phyloP scores from a whole-genome alignment of 2,113 vertebrate species.

The Ceyx margarethae region DNA sequence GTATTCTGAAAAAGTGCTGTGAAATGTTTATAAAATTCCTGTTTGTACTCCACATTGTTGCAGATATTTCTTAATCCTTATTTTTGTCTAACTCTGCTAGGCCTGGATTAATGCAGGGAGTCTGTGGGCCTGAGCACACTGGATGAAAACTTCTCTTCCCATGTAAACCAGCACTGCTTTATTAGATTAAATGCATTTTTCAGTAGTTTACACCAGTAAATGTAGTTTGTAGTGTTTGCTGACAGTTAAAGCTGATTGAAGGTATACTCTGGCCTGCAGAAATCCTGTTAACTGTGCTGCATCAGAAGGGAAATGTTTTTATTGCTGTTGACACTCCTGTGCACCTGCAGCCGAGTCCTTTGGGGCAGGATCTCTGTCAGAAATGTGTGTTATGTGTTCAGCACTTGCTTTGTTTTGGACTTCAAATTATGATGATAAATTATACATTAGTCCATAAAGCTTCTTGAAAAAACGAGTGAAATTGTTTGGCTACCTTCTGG shows the following conservation, averaged over 20 bases:
- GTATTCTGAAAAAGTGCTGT: background rate
- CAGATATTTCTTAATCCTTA: background rate
- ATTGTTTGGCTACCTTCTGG: background rate
- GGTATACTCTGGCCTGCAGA: background rate
- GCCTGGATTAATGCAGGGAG: background rate
- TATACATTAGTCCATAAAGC: background rate
- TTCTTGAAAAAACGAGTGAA: background rate
- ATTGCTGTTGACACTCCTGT: background rate
- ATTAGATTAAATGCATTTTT: background rate
- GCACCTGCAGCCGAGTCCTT: background rate
- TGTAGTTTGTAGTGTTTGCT: background rate
- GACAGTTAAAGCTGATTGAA: background rate
- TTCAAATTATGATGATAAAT: background rate
- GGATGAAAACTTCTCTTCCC: background rate
- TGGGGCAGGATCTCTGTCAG: background rate
- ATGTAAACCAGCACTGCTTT: background rate
- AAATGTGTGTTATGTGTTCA: background rate
- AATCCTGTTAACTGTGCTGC: background rate
- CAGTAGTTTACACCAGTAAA: background rate
- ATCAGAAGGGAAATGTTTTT: background rate
- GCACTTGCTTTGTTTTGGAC: background rate
- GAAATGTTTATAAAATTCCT: background rate
- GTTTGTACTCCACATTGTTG: background rate
- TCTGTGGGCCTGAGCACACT: background rate
- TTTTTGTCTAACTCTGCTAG: background rate